Percentiles rank a stretch among this genome's conserved stretches.
Conservation (phyloP, 1,140 invertebrate species). For the Halotydeus destructor region DNA sequence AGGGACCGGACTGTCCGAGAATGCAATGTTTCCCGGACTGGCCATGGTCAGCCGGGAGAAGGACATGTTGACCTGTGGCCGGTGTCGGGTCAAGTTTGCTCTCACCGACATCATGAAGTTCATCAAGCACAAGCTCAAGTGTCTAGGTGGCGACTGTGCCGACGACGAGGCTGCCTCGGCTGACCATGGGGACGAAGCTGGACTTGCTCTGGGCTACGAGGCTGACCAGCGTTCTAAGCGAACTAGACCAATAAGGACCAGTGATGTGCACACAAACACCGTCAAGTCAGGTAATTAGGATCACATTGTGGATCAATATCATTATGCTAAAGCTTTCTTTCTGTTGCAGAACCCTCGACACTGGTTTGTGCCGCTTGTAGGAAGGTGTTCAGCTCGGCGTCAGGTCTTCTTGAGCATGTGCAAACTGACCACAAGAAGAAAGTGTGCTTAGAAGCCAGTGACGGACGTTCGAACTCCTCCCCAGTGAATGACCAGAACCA, state of each 20-base stretch:
- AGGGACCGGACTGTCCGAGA: not conserved
- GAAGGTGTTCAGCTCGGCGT: conserved; percentile 64
- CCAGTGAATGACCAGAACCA: not conserved
- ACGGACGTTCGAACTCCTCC: not conserved
- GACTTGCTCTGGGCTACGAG: not conserved
- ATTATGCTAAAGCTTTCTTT: too few relatives aligned
- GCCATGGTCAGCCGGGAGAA: not conserved
- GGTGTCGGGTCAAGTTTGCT: not conserved
- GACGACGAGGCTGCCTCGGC: too few relatives aligned
- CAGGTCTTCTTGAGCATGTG: conserved; percentile 79
- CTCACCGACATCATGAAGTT: not conserved
- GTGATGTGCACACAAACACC: not conserved
- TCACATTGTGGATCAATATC: too few relatives aligned
- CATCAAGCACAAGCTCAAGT: too few relatives aligned
- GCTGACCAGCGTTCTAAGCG: not conserved
- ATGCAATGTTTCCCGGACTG: not conserved
- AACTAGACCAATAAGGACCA: not conserved
- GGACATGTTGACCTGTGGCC: not conserved
- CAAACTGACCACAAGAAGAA: conserved; percentile 80
- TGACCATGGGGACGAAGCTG: not conserved
- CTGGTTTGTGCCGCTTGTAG: conserved; percentile 87
- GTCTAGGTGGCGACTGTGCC: too few relatives aligned
- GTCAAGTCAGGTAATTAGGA: too few relatives aligned
- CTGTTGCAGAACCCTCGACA: conserved; percentile 73
- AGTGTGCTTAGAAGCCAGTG: conserved; percentile 37